Conservation (phyloP, 2,113 vertebrate species). For the Rissa tridactyla region DNA sequence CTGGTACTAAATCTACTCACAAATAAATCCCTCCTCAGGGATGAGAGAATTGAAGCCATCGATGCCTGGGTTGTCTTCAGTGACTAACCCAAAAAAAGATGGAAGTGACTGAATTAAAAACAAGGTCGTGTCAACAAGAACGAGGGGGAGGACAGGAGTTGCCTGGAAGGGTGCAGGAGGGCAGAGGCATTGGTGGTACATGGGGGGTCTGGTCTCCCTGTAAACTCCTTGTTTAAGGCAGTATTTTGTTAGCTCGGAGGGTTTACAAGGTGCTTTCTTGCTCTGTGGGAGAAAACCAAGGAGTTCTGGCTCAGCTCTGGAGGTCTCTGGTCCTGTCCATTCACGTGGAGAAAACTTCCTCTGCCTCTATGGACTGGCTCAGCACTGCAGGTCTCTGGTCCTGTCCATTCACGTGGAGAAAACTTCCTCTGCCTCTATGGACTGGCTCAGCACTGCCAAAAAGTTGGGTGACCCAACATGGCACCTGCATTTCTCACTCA, state of each 20-base stretch:
- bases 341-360: neutral
- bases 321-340: neutral
- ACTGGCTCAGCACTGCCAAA: neutral
- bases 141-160: neutral
- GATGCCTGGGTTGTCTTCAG: neutral
- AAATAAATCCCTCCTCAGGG: neutral
- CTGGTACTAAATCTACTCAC: neutral
- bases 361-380: neutral
- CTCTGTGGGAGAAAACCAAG: neutral
- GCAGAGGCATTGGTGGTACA: neutral
- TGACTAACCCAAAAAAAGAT: neutral
- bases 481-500: neutral
- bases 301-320: neutral
- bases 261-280: neutral
- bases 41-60: neutral
- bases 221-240: neutral
- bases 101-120: neutral
- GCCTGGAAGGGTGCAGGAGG: neutral
- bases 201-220: neutral
- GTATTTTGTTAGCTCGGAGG: neutral
- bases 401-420: neutral
- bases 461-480: neutral
- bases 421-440: neutral
- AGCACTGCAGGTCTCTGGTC: neutral
- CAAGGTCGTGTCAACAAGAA: neutral